Evolutionary conservation across 1,140 invertebrate species (phyloP).

Genomic region (Pantala flavescens): DNA sequence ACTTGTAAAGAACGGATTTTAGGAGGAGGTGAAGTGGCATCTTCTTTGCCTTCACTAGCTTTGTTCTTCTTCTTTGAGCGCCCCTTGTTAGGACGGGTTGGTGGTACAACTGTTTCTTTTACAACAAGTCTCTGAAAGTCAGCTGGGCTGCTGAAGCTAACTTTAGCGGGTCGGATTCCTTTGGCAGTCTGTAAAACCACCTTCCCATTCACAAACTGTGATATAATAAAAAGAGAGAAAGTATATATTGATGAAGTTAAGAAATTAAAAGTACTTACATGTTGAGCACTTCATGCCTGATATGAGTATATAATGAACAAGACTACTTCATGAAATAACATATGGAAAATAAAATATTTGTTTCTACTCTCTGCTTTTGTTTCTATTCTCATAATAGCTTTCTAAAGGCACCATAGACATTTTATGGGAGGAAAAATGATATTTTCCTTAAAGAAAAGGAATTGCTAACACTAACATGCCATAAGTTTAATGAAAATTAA

Average conservation of each 20-base stretch:
- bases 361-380: too few species aligned
- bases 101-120: neutral
- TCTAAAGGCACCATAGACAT: too few species aligned
- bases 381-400: too few species aligned
- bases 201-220: slow-evolving; percentile 60
- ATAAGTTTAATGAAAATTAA: too few species aligned
- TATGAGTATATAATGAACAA: too few species aligned
- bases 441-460: too few species aligned
- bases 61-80: neutral
- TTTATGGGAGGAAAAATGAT: too few species aligned
- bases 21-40: neutral
- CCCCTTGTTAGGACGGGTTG: slow-evolving; percentile 8
- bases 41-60: neutral
- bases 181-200: slow-evolving; percentile 60
- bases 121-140: neutral
- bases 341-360: too few species aligned
- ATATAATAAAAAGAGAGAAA: slow-evolving; percentile 24
- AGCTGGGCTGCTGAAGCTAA: slow-evolving; percentile 37
- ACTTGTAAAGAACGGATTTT: neutral
- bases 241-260: slow-evolving; percentile 18
- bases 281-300: too few species aligned
- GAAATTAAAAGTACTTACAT: slow-evolving; percentile 16
- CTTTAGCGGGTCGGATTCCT: slow-evolving; percentile 51
- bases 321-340: too few species aligned
- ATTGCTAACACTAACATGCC: too few species aligned